A percentile compares a stretch with the other conserved stretches of the same genome.
Evolutionary conservation across 2,797 vertebrate species (phyloP).

Genomic region (Chelon auratus): DNA sequence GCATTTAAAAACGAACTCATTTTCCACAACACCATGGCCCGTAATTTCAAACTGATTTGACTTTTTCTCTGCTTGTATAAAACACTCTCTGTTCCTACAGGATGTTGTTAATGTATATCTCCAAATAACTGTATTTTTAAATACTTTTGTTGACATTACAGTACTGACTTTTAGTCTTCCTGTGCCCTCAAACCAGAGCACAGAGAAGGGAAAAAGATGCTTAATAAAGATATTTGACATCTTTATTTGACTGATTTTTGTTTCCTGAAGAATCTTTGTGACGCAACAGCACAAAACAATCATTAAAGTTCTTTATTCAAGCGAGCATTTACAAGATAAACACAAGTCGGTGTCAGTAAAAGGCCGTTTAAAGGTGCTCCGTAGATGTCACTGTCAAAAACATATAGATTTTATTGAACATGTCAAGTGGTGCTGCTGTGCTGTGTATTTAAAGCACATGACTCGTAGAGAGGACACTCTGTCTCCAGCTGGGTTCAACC

Average conservation of each 20-base stretch:
- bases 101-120: slow-evolving; percentile 66
- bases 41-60: slow-evolving; percentile 21
- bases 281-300: neutral
- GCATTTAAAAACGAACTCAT: slow-evolving; percentile 3
- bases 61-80: slow-evolving; percentile 54
- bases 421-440: slow-evolving; percentile 45
- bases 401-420: slow-evolving; percentile 38
- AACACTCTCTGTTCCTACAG: slow-evolving; percentile 43
- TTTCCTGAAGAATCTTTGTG: neutral
- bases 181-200: slow-evolving; percentile 24
- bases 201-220: slow-evolving; percentile 38
- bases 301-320: slow-evolving; percentile 60
- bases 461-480: slow-evolving; percentile 37
- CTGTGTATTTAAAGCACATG: slow-evolving; percentile 18
- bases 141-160: slow-evolving; percentile 58
- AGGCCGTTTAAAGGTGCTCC: slow-evolving; percentile 40
- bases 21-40: neutral
- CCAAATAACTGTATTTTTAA: slow-evolving; percentile 74
- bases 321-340: slow-evolving; percentile 51
- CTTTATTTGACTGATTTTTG: slow-evolving; percentile 26
- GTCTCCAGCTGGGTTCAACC: slow-evolving; percentile 50
- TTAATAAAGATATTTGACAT: slow-evolving; percentile 76
- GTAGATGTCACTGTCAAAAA: slow-evolving; percentile 43
- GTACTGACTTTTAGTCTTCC: slow-evolving; percentile 45
- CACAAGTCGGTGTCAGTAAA: slow-evolving; percentile 27